Percentiles rank a stretch among this genome's conserved stretches.
Conservation (phyloP, 2,113 vertebrate species). For the Myotis davidii region DNA sequence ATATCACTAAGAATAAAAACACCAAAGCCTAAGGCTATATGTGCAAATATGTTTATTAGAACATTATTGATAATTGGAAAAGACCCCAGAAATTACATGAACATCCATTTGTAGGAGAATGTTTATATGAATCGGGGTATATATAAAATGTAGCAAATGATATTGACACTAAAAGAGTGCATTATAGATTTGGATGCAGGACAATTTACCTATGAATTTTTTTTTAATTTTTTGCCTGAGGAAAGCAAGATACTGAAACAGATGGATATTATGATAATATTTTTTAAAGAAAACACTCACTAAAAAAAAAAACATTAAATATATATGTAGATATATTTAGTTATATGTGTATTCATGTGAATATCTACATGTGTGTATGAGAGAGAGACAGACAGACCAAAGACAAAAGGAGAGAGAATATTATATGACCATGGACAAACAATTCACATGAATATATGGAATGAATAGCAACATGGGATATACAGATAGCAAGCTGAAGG, state of each 20-base stretch:
- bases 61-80: neutral
- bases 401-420: neutral
- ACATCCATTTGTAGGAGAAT: neutral
- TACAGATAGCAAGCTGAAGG: neutral
- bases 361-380: too few species aligned
- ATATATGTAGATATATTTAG: neutral
- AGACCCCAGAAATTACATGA: neutral
- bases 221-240: neutral
- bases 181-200: neutral
- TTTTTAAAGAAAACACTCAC: neutral
- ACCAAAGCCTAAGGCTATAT: neutral
- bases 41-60: neutral
- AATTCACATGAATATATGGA: neutral
- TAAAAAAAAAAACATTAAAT: slow-evolving; percentile 6
- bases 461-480: neutral
- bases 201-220: neutral
- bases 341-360: neutral
- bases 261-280: neutral
- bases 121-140: neutral
- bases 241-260: neutral
- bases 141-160: neutral
- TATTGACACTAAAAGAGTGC: neutral
- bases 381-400: neutral
- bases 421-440: neutral
- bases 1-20: neutral